Conservation (phyloP, 2,888 invertebrate species). For the Caenorhabditis sp. region DNA sequence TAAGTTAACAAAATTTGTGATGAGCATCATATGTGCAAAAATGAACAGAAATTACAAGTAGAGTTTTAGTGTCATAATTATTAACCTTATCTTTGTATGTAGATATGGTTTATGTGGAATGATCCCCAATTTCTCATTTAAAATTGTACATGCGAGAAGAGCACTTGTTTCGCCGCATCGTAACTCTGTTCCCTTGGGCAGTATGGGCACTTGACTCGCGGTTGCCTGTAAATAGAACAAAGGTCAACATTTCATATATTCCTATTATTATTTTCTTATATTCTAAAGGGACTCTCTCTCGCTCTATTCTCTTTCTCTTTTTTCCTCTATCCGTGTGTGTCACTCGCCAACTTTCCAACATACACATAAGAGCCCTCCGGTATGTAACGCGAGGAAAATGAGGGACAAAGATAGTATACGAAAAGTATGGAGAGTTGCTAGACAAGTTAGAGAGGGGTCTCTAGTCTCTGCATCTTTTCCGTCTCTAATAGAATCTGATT, state of each 20-base stretch:
- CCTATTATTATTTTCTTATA: neutral
- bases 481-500: slow-evolving; percentile 28
- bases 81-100: too few species aligned
- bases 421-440: neutral
- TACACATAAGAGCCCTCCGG: neutral
- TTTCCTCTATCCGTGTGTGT: neutral
- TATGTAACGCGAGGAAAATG: neutral
- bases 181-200: slow-evolving; percentile 88
- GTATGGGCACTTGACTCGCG: slow-evolving; percentile 95
- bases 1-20: too few species aligned
- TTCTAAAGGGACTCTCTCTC: neutral
- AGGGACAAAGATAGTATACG: too few species aligned
- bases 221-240: slow-evolving; percentile 28
- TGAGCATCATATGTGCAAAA: too few species aligned
- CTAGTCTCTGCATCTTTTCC: slow-evolving; percentile 8
- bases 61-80: too few species aligned
- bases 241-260: slow-evolving; percentile 21
- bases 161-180: slow-evolving; percentile 13
- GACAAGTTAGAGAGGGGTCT: neutral
- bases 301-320: neutral
- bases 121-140: too few species aligned
- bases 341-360: neutral
- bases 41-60: too few species aligned
- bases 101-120: too few species aligned
- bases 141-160: slow-evolving; percentile 7